These are phyloP conservation scores for Egretta garzetta DNA, from an alignment of 2,113 vertebrate genomes.

Conservation along the genomic window DNA sequence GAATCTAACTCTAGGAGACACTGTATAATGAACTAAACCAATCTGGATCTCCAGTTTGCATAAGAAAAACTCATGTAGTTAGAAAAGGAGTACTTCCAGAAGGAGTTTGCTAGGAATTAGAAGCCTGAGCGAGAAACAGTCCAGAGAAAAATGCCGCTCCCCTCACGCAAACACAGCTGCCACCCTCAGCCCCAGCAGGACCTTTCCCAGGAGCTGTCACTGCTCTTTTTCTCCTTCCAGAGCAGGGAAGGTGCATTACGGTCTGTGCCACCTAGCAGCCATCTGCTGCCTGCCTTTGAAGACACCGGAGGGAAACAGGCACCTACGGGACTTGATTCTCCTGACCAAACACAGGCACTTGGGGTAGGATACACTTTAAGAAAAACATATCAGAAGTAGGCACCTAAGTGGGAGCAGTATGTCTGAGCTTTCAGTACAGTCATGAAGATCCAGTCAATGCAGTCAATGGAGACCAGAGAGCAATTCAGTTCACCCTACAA, in stretches of 20 bases:
- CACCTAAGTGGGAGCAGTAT: neutral
- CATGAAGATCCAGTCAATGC: neutral
- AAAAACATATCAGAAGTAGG: neutral
- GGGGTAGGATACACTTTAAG: neutral
- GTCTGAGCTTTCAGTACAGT: neutral
- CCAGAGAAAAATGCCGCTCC: neutral
- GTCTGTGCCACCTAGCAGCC: neutral
- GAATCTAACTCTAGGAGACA: neutral
- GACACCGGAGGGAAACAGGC: neutral
- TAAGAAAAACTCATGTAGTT: neutral
- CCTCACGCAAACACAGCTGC: too few species aligned
- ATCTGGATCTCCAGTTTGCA: neutral
- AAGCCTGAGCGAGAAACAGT: neutral
- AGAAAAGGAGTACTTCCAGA: neutral
- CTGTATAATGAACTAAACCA: neutral
- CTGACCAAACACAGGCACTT: neutral
- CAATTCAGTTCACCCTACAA: neutral
- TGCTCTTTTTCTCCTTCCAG: neutral
- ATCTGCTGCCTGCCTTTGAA: neutral
- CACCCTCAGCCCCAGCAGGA: neutral
- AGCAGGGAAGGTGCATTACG: neutral
- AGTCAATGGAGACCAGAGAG: neutral
- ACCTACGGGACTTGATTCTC: neutral
- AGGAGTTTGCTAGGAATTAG: neutral
- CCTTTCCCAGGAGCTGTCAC: neutral